phyloP scores from a whole-genome alignment of 2,113 vertebrate species.

The Cottus gobio region DNA sequence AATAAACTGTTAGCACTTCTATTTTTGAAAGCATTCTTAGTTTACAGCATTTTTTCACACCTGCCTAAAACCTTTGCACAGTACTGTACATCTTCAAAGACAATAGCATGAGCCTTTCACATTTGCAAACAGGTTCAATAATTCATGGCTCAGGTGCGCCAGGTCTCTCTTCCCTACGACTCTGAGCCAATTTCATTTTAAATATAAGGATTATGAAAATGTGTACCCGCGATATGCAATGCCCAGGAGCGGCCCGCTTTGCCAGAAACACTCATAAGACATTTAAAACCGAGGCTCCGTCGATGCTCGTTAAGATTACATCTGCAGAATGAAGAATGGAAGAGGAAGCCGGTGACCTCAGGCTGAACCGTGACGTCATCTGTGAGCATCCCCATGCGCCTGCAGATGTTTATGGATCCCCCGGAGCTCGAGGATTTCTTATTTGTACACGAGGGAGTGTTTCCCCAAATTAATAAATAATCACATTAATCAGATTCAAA shows the following conservation, averaged over 20 bases:
- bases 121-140: constrained; percentile 29
- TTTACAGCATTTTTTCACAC: too few species aligned
- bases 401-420: constrained; percentile 46
- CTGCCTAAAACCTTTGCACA: too few species aligned
- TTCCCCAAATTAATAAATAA: too few species aligned
- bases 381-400: background rate
- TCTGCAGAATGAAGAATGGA: constrained; percentile 11
- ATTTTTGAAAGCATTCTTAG: too few species aligned
- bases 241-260: constrained; percentile 5
- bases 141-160: constrained; percentile 4
- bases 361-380: constrained; percentile 58
- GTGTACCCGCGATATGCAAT: constrained; percentile 12
- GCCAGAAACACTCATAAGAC: constrained; percentile 18
- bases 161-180: constrained; percentile 15
- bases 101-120: background rate
- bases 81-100: constrained; percentile 9
- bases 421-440: constrained; percentile 22
- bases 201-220: constrained; percentile 24
- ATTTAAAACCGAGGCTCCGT: constrained; percentile 20
- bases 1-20: too few species aligned
- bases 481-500: too few species aligned
- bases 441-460: constrained; percentile 30
- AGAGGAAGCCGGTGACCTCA: constrained; percentile 14
- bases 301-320: constrained; percentile 47
- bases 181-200: background rate